phyloP scores from a whole-genome alignment of 2,888 invertebrate genomes.

The Thecocarcelia acutangulata region DNA sequence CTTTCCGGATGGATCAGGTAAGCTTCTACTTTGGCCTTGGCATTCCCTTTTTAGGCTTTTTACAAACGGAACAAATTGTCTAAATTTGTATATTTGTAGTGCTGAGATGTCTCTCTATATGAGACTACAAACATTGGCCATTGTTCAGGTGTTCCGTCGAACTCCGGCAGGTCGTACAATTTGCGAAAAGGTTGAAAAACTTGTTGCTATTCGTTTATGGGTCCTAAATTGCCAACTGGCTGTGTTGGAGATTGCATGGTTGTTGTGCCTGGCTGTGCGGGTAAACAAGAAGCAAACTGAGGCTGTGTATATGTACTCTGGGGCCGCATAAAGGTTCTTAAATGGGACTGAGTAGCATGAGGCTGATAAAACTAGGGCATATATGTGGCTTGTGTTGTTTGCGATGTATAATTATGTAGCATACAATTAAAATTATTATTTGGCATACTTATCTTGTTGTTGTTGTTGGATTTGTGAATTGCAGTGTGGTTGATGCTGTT shows the following conservation, averaged over 20 bases:
- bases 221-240: neutral
- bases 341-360: too few species aligned
- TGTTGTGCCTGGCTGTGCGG: neutral
- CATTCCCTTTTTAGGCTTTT: slow-evolving; percentile 49
- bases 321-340: too few species aligned
- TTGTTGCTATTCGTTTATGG: neutral
- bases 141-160: slow-evolving; percentile 57
- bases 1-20: too few species aligned
- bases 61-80: slow-evolving; percentile 63
- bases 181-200: slow-evolving; percentile 31
- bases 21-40: slow-evolving; percentile 45
- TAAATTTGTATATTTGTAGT: slow-evolving; percentile 48
- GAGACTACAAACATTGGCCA: slow-evolving; percentile 64
- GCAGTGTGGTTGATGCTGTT: neutral
- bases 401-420: neutral
- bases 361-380: too few species aligned
- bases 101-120: slow-evolving; percentile 34
- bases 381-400: too few species aligned
- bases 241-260: neutral
- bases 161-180: slow-evolving; percentile 48
- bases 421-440: neutral
- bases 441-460: neutral
- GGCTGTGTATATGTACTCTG: neutral
- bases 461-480: neutral
- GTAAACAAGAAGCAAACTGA: neutral